Evolutionary conservation across 2,113 vertebrate genomes (phyloP).

Genomic region (Alectura lathami): DNA sequence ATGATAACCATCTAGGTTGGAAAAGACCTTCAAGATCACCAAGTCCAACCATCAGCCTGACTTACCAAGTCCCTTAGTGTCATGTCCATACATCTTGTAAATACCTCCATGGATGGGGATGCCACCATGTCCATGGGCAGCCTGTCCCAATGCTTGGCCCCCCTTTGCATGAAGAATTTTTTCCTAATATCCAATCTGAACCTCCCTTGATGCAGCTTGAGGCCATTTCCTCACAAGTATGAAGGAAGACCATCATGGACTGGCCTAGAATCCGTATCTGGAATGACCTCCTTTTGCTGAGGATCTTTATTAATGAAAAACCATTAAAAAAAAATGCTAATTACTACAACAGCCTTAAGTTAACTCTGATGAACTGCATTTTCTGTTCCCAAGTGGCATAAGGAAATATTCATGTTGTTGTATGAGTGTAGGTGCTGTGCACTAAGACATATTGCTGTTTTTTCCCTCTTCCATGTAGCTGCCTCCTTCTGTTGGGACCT

Average conservation of each 20-base stretch:
- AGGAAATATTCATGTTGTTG: neutral
- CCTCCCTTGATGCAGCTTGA: neutral
- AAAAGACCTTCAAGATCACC: neutral
- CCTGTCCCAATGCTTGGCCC: neutral
- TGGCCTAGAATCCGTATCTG: neutral
- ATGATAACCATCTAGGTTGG: neutral
- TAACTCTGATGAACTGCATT: neutral
- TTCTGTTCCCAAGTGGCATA: neutral
- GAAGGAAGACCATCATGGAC: neutral
- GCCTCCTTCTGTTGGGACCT: neutral
- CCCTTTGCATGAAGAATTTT: neutral
- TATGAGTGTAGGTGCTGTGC: neutral
- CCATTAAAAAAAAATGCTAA: neutral
- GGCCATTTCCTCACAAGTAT: neutral
- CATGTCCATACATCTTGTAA: neutral
- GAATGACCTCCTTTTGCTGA: neutral
- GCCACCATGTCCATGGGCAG: neutral
- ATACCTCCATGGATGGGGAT: neutral
- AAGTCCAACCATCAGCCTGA: neutral
- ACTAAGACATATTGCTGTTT: rapidly evolving
- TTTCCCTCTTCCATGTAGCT: neutral
- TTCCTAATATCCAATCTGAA: neutral
- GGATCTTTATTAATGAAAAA: neutral
- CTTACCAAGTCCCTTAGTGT: neutral
- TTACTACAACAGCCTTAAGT: neutral